Conservation (phyloP, 2,113 vertebrate genomes). For the Heterochromis multidens region DNA sequence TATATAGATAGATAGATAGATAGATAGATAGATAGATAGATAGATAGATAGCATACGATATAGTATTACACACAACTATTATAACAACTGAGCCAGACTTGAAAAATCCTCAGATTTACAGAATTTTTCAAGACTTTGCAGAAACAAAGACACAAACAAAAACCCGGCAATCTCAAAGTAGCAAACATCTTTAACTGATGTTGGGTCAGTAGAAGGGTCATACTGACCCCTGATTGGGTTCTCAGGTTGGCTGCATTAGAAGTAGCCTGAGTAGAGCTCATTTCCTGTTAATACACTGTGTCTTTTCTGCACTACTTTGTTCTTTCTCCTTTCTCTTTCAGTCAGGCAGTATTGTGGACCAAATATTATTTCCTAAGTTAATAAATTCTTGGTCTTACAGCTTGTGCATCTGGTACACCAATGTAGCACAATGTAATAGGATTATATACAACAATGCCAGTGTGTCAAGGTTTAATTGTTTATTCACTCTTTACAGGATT, state of each 20-base stretch:
- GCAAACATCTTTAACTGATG: not conserved
- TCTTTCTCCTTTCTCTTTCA: not conserved
- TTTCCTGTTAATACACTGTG: not conserved
- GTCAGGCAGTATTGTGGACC: not conserved
- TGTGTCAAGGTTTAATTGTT: slow-evolving; percentile 19
- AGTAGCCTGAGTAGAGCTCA: not conserved
- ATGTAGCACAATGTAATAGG: slow-evolving; percentile 21
- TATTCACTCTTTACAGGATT: slow-evolving; percentile 19
- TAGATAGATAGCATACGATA: not conserved
- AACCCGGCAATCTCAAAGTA: too few species aligned
- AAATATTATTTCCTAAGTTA: not conserved
- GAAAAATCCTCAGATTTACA: not conserved
- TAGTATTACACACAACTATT: too few species aligned
- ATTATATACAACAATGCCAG: slow-evolving; percentile 29
- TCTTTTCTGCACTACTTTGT: not conserved
- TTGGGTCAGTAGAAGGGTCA: not conserved
- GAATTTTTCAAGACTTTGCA: not conserved
- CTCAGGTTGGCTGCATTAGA: slow-evolving; percentile 3
- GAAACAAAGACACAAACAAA: not conserved
- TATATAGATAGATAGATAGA: not conserved
- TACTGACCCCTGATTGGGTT: slow-evolving; percentile 5
- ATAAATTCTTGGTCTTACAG: not conserved
- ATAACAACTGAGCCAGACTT: not conserved
- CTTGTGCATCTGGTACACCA: not conserved
- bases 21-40: not conserved